Percentiles rank a stretch among this genome's conserved stretches.
Evolutionary conservation across 2,113 vertebrate genomes (phyloP).

Genomic region (Rhombomys opimus): DNA sequence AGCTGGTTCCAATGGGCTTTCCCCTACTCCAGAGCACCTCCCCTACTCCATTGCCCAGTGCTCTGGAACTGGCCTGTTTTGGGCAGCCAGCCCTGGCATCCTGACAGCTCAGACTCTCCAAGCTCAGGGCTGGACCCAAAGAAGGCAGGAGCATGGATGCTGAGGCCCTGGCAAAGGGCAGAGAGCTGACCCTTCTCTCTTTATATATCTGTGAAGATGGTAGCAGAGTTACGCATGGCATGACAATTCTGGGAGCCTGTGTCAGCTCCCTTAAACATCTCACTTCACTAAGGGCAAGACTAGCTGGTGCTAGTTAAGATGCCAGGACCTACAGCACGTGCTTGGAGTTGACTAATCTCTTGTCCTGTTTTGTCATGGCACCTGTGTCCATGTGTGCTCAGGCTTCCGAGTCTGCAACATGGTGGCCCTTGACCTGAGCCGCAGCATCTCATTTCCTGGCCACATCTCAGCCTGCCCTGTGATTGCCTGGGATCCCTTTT

Average conservation of each 20-base stretch:
- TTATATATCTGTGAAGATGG: not conserved
- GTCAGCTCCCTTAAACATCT: not conserved
- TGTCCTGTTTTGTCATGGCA: not conserved
- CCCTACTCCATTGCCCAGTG: not conserved
- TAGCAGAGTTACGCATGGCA: not conserved
- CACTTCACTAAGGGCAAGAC: not conserved
- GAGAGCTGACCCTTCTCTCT: not conserved
- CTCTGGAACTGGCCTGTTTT: not conserved
- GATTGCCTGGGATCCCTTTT: not conserved
- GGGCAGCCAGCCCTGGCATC: not conserved
- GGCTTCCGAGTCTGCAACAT: not conserved
- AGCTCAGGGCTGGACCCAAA: not conserved
- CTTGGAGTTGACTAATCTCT: not conserved
- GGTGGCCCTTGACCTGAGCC: not conserved
- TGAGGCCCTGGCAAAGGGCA: not conserved
- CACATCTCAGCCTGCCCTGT: not conserved
- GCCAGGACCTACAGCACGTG: too few relatives aligned
- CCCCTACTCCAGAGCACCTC: not conserved
- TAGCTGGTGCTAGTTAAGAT: not conserved
- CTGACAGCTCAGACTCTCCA: not conserved
- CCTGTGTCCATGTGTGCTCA: not conserved
- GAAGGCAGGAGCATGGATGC: not conserved
- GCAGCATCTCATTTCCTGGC: not conserved
- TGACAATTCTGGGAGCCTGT: not conserved
- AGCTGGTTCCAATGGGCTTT: not conserved